Percentiles rank a stretch among this genome's conserved stretches.
phyloP scores from a whole-genome alignment of 2,888 invertebrate species.

The Cancer borealis region DNA sequence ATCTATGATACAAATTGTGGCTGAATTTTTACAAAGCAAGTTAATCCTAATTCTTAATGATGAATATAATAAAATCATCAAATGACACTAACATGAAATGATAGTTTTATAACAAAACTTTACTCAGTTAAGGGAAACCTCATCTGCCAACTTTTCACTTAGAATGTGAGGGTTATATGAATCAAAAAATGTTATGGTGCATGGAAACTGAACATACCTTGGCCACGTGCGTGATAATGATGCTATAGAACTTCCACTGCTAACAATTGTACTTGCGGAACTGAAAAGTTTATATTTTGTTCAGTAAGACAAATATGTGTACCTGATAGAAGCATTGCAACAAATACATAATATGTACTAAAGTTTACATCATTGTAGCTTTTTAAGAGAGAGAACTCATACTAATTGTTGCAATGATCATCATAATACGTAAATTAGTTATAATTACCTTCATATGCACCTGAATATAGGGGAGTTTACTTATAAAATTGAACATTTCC shows the following conservation, averaged over 20 bases:
- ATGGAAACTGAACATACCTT: constrained; percentile 55
- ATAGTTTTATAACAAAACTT: not conserved
- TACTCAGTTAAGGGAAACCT: not conserved
- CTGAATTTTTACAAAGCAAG: not conserved
- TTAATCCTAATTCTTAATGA: not conserved
- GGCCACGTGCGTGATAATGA: constrained; percentile 70
- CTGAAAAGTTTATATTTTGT: constrained; percentile 42
- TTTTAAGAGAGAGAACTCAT: not conserved
- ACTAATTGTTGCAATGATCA: not conserved
- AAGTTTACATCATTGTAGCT: not conserved
- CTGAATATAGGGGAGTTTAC: too few species aligned
- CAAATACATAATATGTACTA: not conserved
- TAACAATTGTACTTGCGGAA: constrained; percentile 62
- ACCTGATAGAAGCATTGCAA: not conserved
- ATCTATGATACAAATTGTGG: not conserved
- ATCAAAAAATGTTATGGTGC: not conserved
- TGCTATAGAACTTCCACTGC: constrained; percentile 54
- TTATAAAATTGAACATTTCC: too few species aligned
- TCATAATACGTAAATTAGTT: too few species aligned
- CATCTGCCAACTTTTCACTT: not conserved
- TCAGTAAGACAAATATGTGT: not conserved
- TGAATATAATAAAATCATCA: not conserved
- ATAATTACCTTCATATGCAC: too few species aligned
- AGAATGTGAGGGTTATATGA: not conserved
- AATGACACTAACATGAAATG: not conserved